Evolutionary conservation across 2,797 vertebrate genomes (phyloP), one percentile per base, ranked within the genome.

Genomic region (Stomatorhinus walkeri): DNA sequence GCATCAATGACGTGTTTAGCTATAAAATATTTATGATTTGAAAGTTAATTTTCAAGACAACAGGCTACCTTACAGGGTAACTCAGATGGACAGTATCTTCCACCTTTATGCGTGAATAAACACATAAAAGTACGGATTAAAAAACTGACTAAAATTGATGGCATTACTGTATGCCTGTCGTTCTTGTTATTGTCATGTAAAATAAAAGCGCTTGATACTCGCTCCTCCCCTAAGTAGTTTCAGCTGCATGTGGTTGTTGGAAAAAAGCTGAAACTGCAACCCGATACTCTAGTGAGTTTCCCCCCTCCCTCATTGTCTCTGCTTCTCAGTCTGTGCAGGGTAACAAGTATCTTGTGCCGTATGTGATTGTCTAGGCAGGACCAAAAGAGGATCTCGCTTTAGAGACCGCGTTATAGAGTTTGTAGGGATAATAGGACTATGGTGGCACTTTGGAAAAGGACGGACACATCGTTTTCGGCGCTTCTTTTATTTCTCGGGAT

Each of bases 201-300:
- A 85, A 85, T 85, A 85, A 85, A 85, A 48, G 48, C 81, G 43
- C 46, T 46, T 9, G 79, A 48, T 40, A 56, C 9, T 48, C 12
- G 87, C 43, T 91, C 92, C 88, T 90, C 92, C 91, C 91, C 89
- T 89, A 49, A 46, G 59, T 89, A 89, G 64, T 92, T 93, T 94
- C 86, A 94, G 91, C 93, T 64, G 89, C n/a, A 56, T 40, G 49
- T 43, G 40, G 36, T 49, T 49, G 88, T 61, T 14, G 54, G 52
- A 64, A 14, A 64, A 72, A 48, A 36, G 36, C 43, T 87, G 48
- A 91, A 90, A 91, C 88, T 87, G 87, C 90, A 89, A 92, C 89
- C 87, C 1, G 85, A 89, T 92, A 91, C 92, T 51, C 24, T 28
- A 46, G 85, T 59, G 56, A 85, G 9, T 87, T 87, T 43, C 81